A percentile compares a stretch with the other conserved stretches of the same genome.
phyloP scores from a whole-genome alignment of 2,888 invertebrate species.

The Meiosimyza platycephala region DNA sequence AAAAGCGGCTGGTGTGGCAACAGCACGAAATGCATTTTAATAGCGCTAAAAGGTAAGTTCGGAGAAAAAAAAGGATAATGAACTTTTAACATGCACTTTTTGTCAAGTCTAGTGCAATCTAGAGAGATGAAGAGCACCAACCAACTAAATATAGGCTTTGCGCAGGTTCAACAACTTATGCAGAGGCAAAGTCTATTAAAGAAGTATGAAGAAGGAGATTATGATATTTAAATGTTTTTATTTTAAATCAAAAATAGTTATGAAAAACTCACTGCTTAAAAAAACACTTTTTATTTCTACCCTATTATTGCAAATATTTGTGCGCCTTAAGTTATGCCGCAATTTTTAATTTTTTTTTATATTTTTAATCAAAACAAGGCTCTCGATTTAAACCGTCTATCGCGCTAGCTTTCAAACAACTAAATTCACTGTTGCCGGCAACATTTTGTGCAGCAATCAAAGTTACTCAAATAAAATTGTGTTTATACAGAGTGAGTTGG shows the following conservation, averaged over 20 bases:
- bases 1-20: constrained; percentile 23
- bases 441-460: constrained; percentile 30
- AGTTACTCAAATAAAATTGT: constrained; percentile 7
- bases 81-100: constrained; percentile 49
- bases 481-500: too few relatives aligned
- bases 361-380: background rate
- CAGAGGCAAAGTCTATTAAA: constrained; percentile 14
- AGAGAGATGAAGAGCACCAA: too few relatives aligned
- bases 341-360: background rate
- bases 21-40: constrained; percentile 11
- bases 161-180: constrained; percentile 32
- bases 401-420: constrained; percentile 18
- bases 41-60: background rate
- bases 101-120: too few relatives aligned
- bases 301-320: too few relatives aligned
- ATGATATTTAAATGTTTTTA: constrained; percentile 3
- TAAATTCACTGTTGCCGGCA: constrained; percentile 27
- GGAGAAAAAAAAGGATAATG: constrained; percentile 54
- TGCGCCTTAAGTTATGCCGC: background rate
- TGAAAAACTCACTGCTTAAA: too few relatives aligned
- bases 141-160: background rate
- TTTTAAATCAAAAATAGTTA: too few relatives aligned
- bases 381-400: constrained; percentile 7
- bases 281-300: too few relatives aligned
- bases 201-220: constrained; percentile 40